Evolutionary conservation across 1,140 invertebrate genomes (phyloP).

Genomic region (Bombus turneri): DNA sequence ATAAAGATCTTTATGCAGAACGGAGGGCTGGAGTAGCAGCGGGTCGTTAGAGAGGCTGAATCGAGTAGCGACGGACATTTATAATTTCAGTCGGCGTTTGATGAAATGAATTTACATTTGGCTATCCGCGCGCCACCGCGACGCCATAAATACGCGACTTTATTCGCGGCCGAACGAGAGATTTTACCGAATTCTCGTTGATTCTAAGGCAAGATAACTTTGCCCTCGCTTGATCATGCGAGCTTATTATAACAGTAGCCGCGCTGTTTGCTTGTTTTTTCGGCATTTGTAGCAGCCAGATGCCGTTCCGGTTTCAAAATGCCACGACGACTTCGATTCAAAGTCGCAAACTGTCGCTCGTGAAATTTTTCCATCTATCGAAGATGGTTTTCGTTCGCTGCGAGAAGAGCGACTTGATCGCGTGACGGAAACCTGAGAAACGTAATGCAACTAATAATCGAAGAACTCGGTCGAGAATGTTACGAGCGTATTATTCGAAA

Average conservation of each 20-base stretch:
- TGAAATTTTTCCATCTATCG: background rate
- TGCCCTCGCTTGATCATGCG: constrained; percentile 25
- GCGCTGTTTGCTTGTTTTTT: constrained; percentile 3
- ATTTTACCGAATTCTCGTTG: constrained; percentile 47
- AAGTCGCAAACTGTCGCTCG: background rate
- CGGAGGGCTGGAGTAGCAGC: constrained; percentile 75
- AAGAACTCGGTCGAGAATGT: too few species aligned
- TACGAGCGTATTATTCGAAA: too few species aligned
- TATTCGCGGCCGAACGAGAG: constrained; percentile 38
- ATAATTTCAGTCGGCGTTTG: constrained; percentile 76
- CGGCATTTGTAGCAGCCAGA: background rate
- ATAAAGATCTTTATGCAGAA: constrained; percentile 80
- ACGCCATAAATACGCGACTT: constrained; percentile 59
- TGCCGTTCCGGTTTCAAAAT: constrained; percentile 2
- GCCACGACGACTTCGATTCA: background rate
- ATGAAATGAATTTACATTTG: constrained; percentile 72
- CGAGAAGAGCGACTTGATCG: background rate
- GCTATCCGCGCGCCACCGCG: constrained; percentile 1
- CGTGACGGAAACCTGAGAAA: accelerated
- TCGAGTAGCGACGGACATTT: constrained; percentile 69
- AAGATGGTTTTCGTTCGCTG: background rate
- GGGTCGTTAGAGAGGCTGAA: constrained; percentile 78
- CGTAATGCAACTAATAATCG: too few species aligned
- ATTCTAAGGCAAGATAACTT: constrained; percentile 54
- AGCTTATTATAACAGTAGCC: constrained; percentile 50